Base-by-base conservation (phyloP, 2,113 vertebrate species). In the Erythrolamprus reginae region DNA sequence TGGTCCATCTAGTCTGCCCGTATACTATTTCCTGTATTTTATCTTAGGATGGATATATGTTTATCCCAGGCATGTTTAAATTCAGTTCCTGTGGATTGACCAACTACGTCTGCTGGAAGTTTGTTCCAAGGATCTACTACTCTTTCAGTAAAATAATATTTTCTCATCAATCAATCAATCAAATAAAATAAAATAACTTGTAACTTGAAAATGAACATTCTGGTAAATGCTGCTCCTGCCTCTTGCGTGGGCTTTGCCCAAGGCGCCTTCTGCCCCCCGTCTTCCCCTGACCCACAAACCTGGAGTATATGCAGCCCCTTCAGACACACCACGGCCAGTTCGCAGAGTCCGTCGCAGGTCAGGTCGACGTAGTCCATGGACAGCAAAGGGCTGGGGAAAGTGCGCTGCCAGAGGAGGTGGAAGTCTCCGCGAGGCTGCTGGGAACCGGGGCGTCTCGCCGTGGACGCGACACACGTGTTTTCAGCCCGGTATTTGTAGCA, bases 251-350 rank as follows among this genome's bases (percentile, higher is more conserved):
- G 33, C 84, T 42, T 42, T 9, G 84, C 24, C 1, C 1, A n/a
- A n/a, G n/a, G n/a, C n/a, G n/a, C n/a, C n/a, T n/a, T n/a, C n/a
- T n/a, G n/a, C n/a, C n/a, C n/a, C n/a, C n/a, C n/a, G n/a, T n/a
- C 19, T 24, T 21, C 0, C 19, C 24, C 21, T 0, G 1, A 4
- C 28, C 15, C 70, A 17, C 42, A 70, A 93, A 99, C 98, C 98
- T 99, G 98, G 92, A 99, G 93, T 90, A 98, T 97, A 84, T 99
- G 98, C 88, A 98, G 95, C 10, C 98, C 98, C 93, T 98, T 99
- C 42, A 99, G 96, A 1, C 98, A 98, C 52, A 98, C 97, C 82
- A 99, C 96, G 0, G 98, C 98, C 38, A 99, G 96, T 93, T 99
- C 98, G 61, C 93, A 96, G 47, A 99, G 92, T 3, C 98, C 98